Percentiles rank a stretch among this genome's conserved stretches.
Conservation (phyloP, 2,888 invertebrate genomes). For the Podabrus alpinus region DNA sequence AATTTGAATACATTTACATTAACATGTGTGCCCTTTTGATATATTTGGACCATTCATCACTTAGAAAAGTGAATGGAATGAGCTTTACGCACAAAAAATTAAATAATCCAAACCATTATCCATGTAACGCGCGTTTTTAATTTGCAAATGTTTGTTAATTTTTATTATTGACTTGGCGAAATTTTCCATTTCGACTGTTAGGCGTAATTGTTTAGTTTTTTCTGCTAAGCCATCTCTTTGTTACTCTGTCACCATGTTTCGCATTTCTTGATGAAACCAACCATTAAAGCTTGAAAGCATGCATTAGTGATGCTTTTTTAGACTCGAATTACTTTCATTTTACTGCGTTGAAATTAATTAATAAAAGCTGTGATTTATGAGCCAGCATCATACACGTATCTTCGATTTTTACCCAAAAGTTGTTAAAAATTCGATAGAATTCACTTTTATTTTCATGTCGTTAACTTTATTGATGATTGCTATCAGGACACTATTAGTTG, state of each 20-base stretch:
- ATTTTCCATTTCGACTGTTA: slow-evolving; percentile 16
- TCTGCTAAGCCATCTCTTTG: slow-evolving; percentile 22
- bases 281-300: slow-evolving; percentile 30
- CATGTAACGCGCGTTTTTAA: not conserved
- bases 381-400: slow-evolving; percentile 3
- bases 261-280: slow-evolving; percentile 29
- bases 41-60: not conserved
- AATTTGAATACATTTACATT: not conserved
- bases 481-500: slow-evolving; percentile 36
- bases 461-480: slow-evolving; percentile 31
- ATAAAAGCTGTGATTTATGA: slow-evolving; percentile 26
- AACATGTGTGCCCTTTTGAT: not conserved
- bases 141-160: not conserved
- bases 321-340: slow-evolving; percentile 26
- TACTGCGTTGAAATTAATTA: slow-evolving; percentile 23
- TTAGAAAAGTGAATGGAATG: not conserved
- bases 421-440: not conserved
- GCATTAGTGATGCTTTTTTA: slow-evolving; percentile 29
- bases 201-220: slow-evolving; percentile 10
- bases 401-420: slow-evolving; percentile 11
- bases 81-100: not conserved
- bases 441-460: slow-evolving; percentile 14
- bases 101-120: not conserved
- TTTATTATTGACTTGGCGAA: slow-evolving; percentile 15
- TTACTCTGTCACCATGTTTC: slow-evolving; percentile 28